These are phyloP conservation scores for Drosophila funebris DNA, from an alignment of 1,140 invertebrate genomes.

Conservation along the genomic window DNA sequence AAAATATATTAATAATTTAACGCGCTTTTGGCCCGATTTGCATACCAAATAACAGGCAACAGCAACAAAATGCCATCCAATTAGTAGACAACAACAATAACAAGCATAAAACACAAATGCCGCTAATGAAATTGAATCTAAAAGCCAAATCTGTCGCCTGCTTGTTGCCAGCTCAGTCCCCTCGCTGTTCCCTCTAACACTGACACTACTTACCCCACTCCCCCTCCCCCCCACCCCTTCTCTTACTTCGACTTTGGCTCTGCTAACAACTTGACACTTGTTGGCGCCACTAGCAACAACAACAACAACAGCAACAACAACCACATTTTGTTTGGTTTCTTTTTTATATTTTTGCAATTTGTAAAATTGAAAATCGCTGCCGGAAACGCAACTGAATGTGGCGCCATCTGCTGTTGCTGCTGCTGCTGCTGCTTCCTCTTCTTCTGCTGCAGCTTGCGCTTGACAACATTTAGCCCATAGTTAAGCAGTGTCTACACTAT, in stretches of 20 bases:
- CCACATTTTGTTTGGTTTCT: conserved; percentile 19
- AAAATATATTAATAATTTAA: conserved; percentile 82
- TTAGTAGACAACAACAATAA: conserved; percentile 48
- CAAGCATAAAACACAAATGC: conserved; percentile 27
- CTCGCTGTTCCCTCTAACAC: background rate
- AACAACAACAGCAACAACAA: conserved; percentile 8
- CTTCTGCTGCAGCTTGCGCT: background rate
- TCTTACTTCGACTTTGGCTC: too few species aligned
- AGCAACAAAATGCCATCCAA: conserved; percentile 44
- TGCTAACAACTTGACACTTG: conserved; percentile 69
- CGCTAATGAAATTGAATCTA: conserved; percentile 61
- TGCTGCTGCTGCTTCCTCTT: too few species aligned
- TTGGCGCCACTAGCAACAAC: conserved; percentile 56
- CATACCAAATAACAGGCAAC: conserved; percentile 48
- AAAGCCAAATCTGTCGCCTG: conserved; percentile 40
- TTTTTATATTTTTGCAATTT: conserved; percentile 18
- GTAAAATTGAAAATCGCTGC: conserved; percentile 27
- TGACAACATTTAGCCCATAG: too few species aligned
- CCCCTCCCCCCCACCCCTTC: background rate
- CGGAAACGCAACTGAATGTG: conserved; percentile 23
- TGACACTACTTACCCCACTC: background rate
- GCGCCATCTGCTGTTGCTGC: conserved; percentile 13
- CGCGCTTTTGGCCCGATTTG: conserved; percentile 64
- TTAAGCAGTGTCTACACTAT: too few species aligned
- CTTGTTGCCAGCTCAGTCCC: background rate